These are phyloP conservation scores for Mylabris sibirica DNA, from an alignment of 2,888 invertebrate genomes.

Conservation along the genomic window DNA sequence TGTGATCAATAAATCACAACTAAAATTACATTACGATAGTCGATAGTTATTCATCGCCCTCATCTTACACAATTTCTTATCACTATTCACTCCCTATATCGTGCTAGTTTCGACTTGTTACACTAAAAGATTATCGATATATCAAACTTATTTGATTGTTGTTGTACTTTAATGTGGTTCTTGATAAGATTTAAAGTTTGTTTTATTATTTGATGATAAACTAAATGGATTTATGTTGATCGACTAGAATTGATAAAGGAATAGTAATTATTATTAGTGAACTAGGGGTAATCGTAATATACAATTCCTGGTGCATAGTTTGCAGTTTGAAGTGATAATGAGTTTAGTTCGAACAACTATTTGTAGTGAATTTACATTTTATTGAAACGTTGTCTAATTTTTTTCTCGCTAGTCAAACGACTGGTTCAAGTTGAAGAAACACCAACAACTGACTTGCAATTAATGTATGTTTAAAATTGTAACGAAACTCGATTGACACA, in stretches of 20 bases:
- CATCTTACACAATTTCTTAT: neutral
- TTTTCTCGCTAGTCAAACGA: too few relatives aligned
- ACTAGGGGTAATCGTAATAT: neutral
- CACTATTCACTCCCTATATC: neutral
- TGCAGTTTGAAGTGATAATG: constrained; percentile 1
- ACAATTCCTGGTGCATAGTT: neutral
- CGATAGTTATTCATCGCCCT: neutral
- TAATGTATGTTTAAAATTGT: too few relatives aligned
- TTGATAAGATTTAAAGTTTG: neutral
- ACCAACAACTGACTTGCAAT: neutral
- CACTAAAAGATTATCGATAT: neutral
- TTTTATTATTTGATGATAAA: constrained; percentile 7
- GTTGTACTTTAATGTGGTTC: neutral
- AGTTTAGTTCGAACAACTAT: neutral
- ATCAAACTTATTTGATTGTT: neutral
- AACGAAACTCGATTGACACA: too few relatives aligned
- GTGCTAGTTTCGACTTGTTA: neutral
- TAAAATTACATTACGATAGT: neutral
- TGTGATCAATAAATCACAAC: neutral
- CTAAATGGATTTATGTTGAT: neutral
- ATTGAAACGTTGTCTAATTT: too few relatives aligned
- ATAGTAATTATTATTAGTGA: neutral
- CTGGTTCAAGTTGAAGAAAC: too few relatives aligned
- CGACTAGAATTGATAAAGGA: neutral
- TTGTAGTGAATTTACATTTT: neutral